Evolutionary conservation across 2,113 vertebrate genomes (phyloP).

Genomic region (Phaethornis superciliosus): DNA sequence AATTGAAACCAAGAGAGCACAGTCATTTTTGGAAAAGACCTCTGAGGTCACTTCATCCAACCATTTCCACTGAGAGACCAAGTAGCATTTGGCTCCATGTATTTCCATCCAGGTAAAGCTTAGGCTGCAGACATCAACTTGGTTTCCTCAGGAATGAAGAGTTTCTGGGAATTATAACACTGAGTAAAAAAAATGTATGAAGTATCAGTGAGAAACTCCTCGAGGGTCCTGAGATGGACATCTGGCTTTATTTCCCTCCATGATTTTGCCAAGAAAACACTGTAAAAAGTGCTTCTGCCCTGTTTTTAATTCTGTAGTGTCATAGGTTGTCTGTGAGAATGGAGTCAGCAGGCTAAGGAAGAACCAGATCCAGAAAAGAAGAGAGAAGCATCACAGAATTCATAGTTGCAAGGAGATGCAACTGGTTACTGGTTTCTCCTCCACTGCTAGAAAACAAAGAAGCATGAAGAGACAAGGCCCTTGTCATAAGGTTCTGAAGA

Average conservation of each 20-base stretch:
- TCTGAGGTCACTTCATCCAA: no score
- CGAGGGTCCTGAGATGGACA: not conserved
- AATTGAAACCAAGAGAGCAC: not conserved
- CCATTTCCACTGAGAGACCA: not conserved
- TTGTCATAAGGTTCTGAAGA: not conserved
- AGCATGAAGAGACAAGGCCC: not conserved
- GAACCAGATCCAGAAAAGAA: not conserved
- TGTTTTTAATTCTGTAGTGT: not conserved
- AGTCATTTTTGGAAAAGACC: no score
- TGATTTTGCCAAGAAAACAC: not conserved
- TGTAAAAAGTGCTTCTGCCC: not conserved
- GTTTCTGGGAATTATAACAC: not conserved
- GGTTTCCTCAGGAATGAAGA: not conserved
- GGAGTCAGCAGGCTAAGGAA: not conserved
- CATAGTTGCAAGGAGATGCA: not conserved
- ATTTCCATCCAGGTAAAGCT: not conserved
- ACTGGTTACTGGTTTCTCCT: not conserved
- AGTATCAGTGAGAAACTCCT: not conserved
- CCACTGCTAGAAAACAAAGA: not conserved
- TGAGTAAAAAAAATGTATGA: not conserved
- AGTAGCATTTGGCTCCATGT: accelerated
- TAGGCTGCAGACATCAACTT: not conserved
- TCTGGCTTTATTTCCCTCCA: not conserved
- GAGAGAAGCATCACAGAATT: not conserved
- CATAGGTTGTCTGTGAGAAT: not conserved